Evolutionary conservation across 2,797 vertebrate genomes (phyloP), one percentile per base, ranked within the genome.

Genomic region (Adelosebastes latens): DNA sequence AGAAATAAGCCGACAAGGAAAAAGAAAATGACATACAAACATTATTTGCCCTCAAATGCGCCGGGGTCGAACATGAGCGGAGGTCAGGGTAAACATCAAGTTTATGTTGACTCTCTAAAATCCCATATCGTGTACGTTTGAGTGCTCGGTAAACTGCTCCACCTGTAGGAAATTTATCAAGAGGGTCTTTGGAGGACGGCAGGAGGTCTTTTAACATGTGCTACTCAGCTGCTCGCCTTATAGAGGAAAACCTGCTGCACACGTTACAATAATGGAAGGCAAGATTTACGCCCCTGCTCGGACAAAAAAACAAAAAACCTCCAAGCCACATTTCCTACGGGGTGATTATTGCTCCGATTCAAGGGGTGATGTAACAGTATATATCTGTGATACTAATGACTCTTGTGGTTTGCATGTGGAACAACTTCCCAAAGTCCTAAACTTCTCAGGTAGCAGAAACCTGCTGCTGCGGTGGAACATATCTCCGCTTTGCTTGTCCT

Each of bases 281-380:
- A 95, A 96, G 97, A 98, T 98, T 99, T 98, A 97, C 95, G 88
- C 85, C 88, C 82, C 79, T 67, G 89, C 87, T 84, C 83, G n/a
- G 64, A 92, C 89, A 81, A 92, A 75, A 74, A 62, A 32, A 64
- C 62, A 32, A 32, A 52, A 72, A 69, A 2, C 93, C 91, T 94
- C 92, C 79, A 85, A 6, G 92, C 95, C 92, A 94, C 90, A 79
- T 92, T 95, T 96, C 94, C 94, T 90, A 87, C 92, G 90, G 88
- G 93, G 93, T 94, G 95, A 95, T 97, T 97, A 97, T 97, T 95
- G 90, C 86, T 94, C 92, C 92, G 87, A 95, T 94, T 93, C 88
- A 90, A 90, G 93, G 81, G 85, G 94, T 90, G 87, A 94, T 95
- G 90, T 95, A 85, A 84, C 77, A 25, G 76, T 55, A 80, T 84